Conservation (phyloP, 1,140 invertebrate species). For the Microplitis mediator region DNA sequence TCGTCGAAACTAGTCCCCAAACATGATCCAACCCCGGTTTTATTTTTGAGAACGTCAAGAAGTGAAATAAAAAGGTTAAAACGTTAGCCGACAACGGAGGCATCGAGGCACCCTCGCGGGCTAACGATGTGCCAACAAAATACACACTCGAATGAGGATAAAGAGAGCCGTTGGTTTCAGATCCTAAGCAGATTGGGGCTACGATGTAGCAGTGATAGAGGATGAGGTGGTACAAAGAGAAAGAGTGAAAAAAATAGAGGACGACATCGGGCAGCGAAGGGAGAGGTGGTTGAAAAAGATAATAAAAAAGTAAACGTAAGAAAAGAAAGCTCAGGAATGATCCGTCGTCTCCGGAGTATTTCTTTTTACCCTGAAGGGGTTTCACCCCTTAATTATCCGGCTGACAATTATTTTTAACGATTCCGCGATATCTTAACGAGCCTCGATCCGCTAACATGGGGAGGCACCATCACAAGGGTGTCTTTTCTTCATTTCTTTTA, state of each 20-base stretch:
- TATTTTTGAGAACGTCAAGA: slow-evolving; percentile 2
- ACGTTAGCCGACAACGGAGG: slow-evolving; percentile 6
- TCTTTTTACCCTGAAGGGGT: slow-evolving; percentile 34
- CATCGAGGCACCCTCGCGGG: slow-evolving; percentile 46
- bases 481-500: slow-evolving; percentile 15
- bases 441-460: slow-evolving; percentile 50
- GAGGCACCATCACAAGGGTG: slow-evolving; percentile 22
- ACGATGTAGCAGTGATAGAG: background rate
- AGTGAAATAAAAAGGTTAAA: slow-evolving; percentile 14
- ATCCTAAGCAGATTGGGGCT: slow-evolving; percentile 55
- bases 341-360: slow-evolving; percentile 26
- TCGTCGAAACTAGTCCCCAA: background rate
- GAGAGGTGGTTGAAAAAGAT: slow-evolving; percentile 23
- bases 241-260: slow-evolving; percentile 12
- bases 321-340: slow-evolving; percentile 39
- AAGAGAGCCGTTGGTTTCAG: no score
- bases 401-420: slow-evolving; percentile 64
- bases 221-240: background rate
- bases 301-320: slow-evolving; percentile 32
- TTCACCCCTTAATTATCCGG: slow-evolving; percentile 59
- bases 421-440: slow-evolving; percentile 57
- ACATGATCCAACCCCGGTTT: background rate
- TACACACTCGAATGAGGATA: slow-evolving; percentile 48
- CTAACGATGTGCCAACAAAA: slow-evolving; percentile 62
- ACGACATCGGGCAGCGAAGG: background rate